phyloP scores from a whole-genome alignment of 2,113 vertebrate species.

The Scalopus aquaticus region DNA sequence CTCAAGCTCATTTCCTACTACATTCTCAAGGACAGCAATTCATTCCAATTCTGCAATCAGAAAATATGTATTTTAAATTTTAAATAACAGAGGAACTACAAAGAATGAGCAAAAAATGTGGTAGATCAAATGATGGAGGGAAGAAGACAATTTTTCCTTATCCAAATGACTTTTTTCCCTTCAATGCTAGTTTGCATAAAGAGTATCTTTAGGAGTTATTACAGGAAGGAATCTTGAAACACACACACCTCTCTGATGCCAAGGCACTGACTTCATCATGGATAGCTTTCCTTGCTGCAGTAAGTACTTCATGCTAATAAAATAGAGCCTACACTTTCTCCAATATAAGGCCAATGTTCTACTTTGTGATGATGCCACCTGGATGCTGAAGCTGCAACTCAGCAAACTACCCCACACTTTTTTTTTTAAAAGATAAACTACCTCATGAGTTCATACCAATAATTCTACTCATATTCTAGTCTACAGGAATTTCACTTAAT shows the following conservation, averaged over 20 bases:
- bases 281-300: background rate
- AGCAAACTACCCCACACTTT: background rate
- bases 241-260: background rate
- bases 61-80: slow-evolving; percentile 24
- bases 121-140: background rate
- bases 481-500: background rate
- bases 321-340: background rate
- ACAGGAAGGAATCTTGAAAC: background rate
- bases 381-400: background rate
- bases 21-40: background rate
- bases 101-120: background rate
- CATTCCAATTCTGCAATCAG: background rate
- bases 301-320: slow-evolving; percentile 7
- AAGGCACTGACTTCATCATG: background rate
- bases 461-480: background rate
- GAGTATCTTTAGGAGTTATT: background rate
- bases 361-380: background rate
- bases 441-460: background rate
- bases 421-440: background rate
- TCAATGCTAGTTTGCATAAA: background rate
- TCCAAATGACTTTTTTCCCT: background rate
- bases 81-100: background rate
- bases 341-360: background rate
- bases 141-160: background rate
- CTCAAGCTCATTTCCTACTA: background rate